Conservation (phyloP, 2,113 vertebrate species). For the Puma concolor region DNA sequence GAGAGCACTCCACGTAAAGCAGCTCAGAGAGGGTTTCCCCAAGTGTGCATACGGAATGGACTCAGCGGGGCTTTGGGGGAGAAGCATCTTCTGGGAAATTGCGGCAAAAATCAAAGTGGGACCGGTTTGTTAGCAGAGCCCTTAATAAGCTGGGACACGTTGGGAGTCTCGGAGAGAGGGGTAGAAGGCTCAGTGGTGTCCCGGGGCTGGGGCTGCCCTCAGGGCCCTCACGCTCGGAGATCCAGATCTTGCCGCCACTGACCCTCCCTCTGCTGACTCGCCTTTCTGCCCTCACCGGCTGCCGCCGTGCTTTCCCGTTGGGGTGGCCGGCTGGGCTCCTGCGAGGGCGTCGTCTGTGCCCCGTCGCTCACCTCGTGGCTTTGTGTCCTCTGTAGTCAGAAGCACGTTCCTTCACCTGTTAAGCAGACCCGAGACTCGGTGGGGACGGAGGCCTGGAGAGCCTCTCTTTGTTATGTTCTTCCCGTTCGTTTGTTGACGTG, state of each 20-base stretch:
- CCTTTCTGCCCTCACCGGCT: not conserved
- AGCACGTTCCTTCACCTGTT: not conserved
- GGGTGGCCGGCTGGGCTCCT: not conserved
- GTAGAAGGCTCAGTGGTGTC: fast-evolving
- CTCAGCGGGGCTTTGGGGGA: no score
- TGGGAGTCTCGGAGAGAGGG: fast-evolving
- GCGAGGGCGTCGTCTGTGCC: not conserved
- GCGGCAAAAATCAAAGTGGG: not conserved
- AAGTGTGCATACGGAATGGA: fast-evolving
- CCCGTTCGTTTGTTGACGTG: no score
- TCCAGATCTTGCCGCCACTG: fast-evolving
- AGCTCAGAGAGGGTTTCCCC: not conserved
- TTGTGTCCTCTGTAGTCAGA: fast-evolving
- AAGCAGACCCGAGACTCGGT: no score
- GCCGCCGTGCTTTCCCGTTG: not conserved
- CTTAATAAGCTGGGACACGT: fast-evolving
- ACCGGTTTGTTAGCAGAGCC: not conserved
- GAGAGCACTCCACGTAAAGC: not conserved
- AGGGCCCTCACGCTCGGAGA: not conserved
- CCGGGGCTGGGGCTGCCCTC: not conserved
- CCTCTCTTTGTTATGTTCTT: not conserved
- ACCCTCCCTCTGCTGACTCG: no score
- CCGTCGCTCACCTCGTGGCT: not conserved
- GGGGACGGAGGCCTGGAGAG: no score
- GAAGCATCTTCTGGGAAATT: not conserved